Conservation (phyloP, 2,113 vertebrate genomes). For the Aldabrachelys gigantea region DNA sequence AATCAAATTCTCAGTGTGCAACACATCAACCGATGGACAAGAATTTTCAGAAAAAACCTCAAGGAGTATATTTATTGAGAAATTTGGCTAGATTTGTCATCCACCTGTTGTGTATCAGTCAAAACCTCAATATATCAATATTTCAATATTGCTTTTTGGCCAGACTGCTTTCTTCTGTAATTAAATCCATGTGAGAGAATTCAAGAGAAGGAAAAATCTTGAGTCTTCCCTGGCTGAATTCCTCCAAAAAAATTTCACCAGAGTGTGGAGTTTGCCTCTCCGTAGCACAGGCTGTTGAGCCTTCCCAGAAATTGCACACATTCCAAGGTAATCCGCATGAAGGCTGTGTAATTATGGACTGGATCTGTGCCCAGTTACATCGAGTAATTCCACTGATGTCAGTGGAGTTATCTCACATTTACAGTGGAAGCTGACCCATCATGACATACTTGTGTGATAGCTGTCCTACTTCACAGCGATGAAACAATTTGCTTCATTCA, state of each 20-base stretch:
- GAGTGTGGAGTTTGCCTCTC: background rate
- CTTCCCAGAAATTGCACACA: constrained; percentile 4
- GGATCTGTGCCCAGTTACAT: background rate
- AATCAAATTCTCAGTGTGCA: background rate
- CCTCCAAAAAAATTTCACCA: background rate
- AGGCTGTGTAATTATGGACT: background rate
- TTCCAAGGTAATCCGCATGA: background rate
- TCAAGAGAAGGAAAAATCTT: background rate
- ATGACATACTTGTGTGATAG: background rate
- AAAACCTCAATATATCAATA: background rate
- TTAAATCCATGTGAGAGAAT: background rate
- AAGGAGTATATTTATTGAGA: background rate
- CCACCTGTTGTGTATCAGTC: fast-evolving
- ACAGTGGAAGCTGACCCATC: background rate
- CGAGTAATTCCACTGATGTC: background rate
- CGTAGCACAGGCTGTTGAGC: background rate
- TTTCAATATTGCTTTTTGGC: background rate
- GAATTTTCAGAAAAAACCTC: background rate
- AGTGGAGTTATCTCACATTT: background rate
- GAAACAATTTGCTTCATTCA: background rate
- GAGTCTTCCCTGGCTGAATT: background rate
- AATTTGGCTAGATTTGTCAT: background rate
- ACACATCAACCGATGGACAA: background rate
- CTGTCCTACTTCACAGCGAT: background rate
- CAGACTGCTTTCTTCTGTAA: background rate